Conservation (phyloP, 2,113 vertebrate genomes). For the Forbesichthys papilliferus region DNA sequence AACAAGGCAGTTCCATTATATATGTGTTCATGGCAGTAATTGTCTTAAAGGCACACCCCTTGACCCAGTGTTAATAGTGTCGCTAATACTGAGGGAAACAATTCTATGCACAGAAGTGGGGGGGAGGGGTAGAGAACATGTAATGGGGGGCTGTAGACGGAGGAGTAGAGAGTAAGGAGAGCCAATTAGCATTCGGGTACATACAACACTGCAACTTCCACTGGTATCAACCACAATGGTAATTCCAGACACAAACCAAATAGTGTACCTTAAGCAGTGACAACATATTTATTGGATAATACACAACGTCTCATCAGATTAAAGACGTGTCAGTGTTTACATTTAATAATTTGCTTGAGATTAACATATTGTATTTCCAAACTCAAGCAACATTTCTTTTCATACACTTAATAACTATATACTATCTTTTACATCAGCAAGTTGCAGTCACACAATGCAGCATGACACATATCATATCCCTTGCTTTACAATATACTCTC, state of each 20-base stretch:
- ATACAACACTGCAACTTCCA: not conserved
- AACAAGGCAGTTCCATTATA: not conserved
- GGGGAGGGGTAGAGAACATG: not conserved
- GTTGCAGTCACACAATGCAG: conserved; percentile 55
- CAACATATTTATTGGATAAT: not conserved
- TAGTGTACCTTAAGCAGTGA: no score
- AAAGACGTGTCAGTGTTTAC: conserved; percentile 28
- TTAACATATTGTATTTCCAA: not conserved
- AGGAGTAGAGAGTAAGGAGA: no score
- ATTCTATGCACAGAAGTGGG: not conserved
- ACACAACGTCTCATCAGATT: conserved; percentile 22
- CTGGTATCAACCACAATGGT: not conserved
- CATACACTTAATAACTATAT: conserved; percentile 15
- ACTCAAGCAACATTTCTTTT: conserved; percentile 34
- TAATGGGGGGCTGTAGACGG: no score
- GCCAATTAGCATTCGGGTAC: not conserved
- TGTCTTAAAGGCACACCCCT: no score
- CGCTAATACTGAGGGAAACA: conserved; percentile 2
- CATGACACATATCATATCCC: conserved; percentile 7
- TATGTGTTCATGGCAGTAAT: no score
- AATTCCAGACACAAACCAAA: no score
- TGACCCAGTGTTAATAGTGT: no score
- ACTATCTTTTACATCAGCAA: conserved; percentile 41
- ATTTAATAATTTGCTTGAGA: conserved; percentile 55
- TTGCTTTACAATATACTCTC: conserved; percentile 22